A percentile compares a stretch with the other conserved stretches of the same genome.
Conservation (phyloP, 1,140 invertebrate genomes). For the Hyles euphorbiae region DNA sequence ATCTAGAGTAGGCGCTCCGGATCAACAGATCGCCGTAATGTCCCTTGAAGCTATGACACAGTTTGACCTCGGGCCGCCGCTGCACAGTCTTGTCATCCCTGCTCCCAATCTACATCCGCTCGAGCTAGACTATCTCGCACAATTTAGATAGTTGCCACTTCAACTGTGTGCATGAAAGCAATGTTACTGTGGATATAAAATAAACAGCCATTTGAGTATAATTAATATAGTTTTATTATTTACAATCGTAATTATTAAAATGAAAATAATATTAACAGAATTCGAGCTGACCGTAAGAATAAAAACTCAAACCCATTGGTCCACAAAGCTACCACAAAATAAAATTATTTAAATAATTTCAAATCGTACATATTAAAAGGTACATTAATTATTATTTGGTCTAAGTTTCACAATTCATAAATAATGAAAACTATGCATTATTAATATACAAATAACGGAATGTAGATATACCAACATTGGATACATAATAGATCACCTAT, state of each 20-base stretch:
- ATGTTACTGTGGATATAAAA: conserved; percentile 32
- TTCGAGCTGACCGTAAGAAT: conserved; percentile 59
- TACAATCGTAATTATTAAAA: conserved; percentile 66
- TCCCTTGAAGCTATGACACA: conserved; percentile 84
- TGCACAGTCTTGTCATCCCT: conserved; percentile 95
- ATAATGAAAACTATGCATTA: conserved; percentile 56
- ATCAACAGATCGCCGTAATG: conserved; percentile 87
- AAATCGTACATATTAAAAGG: conserved; percentile 68
- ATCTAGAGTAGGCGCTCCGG: conserved; percentile 90
- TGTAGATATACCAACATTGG: conserved; percentile 65
- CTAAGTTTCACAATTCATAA: conserved; percentile 73
- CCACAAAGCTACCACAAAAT: conserved; percentile 70
- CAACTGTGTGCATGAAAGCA: conserved; percentile 3
- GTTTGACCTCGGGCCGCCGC: conserved; percentile 89
- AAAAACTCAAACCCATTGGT: conserved; percentile 66
- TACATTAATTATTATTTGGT: conserved; percentile 76
- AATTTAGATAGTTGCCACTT: conserved; percentile 68
- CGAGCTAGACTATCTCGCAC: conserved; percentile 89
- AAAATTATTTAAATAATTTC: conserved; percentile 48
- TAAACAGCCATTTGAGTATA: conserved; percentile 49
- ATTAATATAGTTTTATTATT: conserved; percentile 72
- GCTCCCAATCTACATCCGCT: conserved; percentile 91
- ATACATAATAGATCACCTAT: conserved; percentile 48
- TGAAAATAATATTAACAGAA: conserved; percentile 59
- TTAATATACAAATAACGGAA: conserved; percentile 71